Evolutionary conservation across 2,797 vertebrate genomes (phyloP), one percentile per base, ranked within the genome.

Genomic region (Schizothorax lantsangensis): DNA sequence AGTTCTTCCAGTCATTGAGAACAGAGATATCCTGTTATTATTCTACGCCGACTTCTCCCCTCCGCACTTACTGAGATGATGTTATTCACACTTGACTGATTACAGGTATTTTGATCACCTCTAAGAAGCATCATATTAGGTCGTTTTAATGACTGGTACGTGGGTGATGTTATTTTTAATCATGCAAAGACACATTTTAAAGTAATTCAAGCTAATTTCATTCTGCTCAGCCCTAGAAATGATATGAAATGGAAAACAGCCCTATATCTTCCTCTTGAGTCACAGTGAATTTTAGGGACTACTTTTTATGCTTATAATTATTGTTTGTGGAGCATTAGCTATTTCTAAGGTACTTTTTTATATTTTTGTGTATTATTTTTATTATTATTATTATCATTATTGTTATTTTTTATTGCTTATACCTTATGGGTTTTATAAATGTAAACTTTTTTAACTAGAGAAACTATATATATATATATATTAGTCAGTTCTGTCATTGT

Each of bases 21-120:
- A 92, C 86, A 90, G 90, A 92, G 90, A 89, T 90, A 89, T 93
- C 83, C 92, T 92, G 81, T 92, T 90, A 89, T 93, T 92, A 92
- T 92, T 91, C 79, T 72, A 62, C 64, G 88, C 85, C 89, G 57
- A 85, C 49, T 19, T 87, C 84, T 12, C 84, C 69, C 78, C 64
- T 77, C 66, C 26, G 47, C 47, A 81, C 66, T 84, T 47, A 85
- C 64, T 57, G 75, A 77, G n/a, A 79, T 83, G 59, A 89, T 87
- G 84, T 93, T 92, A 90, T 90, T 82, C 89, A 91, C 89, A 87
- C 91, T 85, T 86, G 80, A 86, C 90, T 93, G 93, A 94, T 94
- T 91, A 92, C 91, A 93, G 81, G 88, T 89, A 87, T 90, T 92
- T 91, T 90, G 90, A 93, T 93, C 92, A 91, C 88, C 88, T 88